Conservation (phyloP, 2,113 vertebrate species). For the Sphaerodactylus townsendi region DNA sequence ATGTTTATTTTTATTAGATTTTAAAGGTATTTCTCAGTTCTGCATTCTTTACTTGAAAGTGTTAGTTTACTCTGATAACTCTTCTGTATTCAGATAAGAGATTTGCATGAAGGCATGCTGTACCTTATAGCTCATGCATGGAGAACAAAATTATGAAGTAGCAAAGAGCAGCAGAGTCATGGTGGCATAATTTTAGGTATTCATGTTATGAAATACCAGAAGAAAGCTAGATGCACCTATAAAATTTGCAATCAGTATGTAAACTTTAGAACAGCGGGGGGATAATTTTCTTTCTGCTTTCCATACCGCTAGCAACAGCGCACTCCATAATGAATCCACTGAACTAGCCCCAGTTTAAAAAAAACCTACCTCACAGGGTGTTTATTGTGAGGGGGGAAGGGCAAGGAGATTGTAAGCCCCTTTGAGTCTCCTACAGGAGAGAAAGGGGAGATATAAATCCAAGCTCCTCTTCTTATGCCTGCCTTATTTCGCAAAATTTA, state of each 20-base stretch:
- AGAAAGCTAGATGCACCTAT: conserved; percentile 22
- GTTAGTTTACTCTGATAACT: conserved; percentile 37
- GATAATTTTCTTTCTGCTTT: background rate
- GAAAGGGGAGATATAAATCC: no score
- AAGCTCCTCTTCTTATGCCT: background rate
- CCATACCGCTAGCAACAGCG: background rate
- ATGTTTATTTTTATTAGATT: background rate
- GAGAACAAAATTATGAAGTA: background rate
- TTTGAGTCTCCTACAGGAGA: no score
- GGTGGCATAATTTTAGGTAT: conserved; percentile 37
- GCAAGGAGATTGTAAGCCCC: no score
- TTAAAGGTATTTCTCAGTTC: background rate
- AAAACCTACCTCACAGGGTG: no score
- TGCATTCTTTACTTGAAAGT: background rate
- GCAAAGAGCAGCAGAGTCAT: conserved; percentile 7
- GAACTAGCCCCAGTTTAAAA: background rate
- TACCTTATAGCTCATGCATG: background rate
- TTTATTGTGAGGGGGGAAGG: no score
- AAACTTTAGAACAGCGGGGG: background rate
- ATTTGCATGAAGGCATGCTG: conserved; percentile 24
- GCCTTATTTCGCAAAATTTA: background rate
- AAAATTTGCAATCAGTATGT: background rate
- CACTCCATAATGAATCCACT: background rate
- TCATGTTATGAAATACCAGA: conserved; percentile 15
- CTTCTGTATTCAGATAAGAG: conserved; percentile 30